Percentiles rank a stretch among this genome's conserved stretches.
phyloP scores from a whole-genome alignment of 2,113 vertebrate genomes.

The Crocuta crocuta region DNA sequence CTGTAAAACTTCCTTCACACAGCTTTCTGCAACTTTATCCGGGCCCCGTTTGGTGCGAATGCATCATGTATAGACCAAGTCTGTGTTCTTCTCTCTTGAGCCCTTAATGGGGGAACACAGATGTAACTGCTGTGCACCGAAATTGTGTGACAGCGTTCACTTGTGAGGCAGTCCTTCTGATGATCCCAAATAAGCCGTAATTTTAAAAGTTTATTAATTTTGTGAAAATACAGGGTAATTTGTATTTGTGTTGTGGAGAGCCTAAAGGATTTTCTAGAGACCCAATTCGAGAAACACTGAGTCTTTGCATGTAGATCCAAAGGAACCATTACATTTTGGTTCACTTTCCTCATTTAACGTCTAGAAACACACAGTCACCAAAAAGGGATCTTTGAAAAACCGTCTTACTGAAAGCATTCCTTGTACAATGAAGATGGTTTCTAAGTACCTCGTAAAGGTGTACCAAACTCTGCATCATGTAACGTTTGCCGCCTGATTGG shows the following conservation, averaged over 20 bases:
- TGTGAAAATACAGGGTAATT: not conserved
- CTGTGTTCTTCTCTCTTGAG: not conserved
- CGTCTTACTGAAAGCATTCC: not conserved
- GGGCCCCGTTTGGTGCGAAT: not conserved
- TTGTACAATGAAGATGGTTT: not conserved
- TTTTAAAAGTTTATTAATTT: not conserved
- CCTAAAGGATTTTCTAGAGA: not conserved
- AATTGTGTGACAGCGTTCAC: not conserved
- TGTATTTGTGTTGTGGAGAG: not conserved
- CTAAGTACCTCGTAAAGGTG: not conserved
- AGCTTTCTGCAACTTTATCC: not conserved
- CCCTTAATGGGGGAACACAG: not conserved
- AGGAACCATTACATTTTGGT: not conserved
- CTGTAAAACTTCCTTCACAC: constrained; percentile 4
- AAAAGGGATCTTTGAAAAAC: constrained; percentile 29
- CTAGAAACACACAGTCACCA: not conserved
- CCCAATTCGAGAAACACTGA: not conserved
- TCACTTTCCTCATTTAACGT: not conserved
- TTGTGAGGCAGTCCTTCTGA: not conserved
- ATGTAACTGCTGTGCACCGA: not conserved
- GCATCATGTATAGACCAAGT: not conserved
- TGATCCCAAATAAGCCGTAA: not conserved
- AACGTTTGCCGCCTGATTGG: not conserved
- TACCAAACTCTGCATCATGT: not conserved
- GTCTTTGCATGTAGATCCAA: not conserved